Evolutionary conservation across 2,888 invertebrate species (phyloP).

Genomic region (Mactromeris polynyma): DNA sequence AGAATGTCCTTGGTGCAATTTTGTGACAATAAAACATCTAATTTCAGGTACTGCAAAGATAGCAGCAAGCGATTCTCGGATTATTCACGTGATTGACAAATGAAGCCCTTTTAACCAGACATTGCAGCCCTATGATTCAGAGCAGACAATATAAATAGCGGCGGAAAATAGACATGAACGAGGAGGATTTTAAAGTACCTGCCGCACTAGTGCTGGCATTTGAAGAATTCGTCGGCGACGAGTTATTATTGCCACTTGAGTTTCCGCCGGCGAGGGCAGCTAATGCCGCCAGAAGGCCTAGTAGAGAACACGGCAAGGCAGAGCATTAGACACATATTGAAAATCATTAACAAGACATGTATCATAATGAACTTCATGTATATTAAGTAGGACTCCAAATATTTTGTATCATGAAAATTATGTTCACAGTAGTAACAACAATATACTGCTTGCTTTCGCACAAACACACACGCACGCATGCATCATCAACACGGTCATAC

Average conservation of each 20-base stretch:
- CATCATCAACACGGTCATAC: neutral
- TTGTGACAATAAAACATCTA: no score
- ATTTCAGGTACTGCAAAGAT: neutral
- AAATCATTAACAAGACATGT: neutral
- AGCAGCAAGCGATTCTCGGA: neutral
- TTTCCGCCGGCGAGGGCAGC: slow-evolving; percentile 77
- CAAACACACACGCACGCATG: neutral
- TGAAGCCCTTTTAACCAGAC: neutral
- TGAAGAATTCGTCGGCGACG: slow-evolving; percentile 68
- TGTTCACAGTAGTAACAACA: neutral
- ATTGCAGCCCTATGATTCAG: slow-evolving; percentile 34
- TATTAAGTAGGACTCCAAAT: neutral
- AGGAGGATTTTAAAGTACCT: slow-evolving; percentile 65
- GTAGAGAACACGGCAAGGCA: slow-evolving; percentile 56
- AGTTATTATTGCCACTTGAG: slow-evolving; percentile 72
- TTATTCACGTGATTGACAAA: neutral
- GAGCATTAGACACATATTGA: slow-evolving; percentile 24
- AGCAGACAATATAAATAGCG: slow-evolving; percentile 73
- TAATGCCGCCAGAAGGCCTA: slow-evolving; percentile 81
- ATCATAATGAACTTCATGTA: neutral
- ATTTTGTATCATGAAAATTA: neutral
- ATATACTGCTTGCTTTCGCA: neutral
- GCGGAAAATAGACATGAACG: slow-evolving; percentile 63
- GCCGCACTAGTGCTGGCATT: slow-evolving; percentile 68
- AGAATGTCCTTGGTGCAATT: no score